Conservation (phyloP, 2,888 invertebrate genomes). For the Marronus borbonicus region DNA sequence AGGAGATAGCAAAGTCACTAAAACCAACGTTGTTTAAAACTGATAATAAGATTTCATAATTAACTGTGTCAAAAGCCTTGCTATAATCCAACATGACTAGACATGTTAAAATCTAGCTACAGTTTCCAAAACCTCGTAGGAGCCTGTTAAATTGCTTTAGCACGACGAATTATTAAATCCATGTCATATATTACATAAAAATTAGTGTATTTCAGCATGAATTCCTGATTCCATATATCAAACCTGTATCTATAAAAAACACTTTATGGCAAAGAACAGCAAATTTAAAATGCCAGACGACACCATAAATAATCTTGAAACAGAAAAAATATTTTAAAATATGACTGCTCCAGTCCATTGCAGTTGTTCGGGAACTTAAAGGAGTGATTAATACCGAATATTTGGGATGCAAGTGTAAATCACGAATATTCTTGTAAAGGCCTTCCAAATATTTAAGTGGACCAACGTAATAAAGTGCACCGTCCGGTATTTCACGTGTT, state of each 20-base stretch:
- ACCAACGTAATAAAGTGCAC: slow-evolving; percentile 60
- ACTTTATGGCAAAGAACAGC: slow-evolving; percentile 13
- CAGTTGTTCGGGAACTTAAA: slow-evolving; percentile 19
- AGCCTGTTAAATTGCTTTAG: too few relatives aligned
- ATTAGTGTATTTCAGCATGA: not conserved
- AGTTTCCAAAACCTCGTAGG: too few relatives aligned
- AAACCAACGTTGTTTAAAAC: too few relatives aligned
- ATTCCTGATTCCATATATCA: not conserved
- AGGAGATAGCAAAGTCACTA: too few relatives aligned
- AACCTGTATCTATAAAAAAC: not conserved
- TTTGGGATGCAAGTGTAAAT: slow-evolving; percentile 54
- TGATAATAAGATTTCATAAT: too few relatives aligned
- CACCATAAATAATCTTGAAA: slow-evolving; percentile 50
- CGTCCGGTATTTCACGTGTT: slow-evolving; percentile 62
- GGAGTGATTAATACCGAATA: slow-evolving; percentile 50
- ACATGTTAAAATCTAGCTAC: too few relatives aligned
- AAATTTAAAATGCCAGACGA: slow-evolving; percentile 30
- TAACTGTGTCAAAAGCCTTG: too few relatives aligned
- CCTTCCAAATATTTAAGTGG: slow-evolving; percentile 57
- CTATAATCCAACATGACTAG: too few relatives aligned
- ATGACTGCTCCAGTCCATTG: slow-evolving; percentile 39
- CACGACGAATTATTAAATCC: too few relatives aligned
- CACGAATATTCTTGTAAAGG: slow-evolving; percentile 55
- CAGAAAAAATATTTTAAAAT: slow-evolving; percentile 49
- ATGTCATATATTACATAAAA: too few relatives aligned